Conservation (phyloP, 2,888 invertebrate species). For the Apoda limacodes region DNA sequence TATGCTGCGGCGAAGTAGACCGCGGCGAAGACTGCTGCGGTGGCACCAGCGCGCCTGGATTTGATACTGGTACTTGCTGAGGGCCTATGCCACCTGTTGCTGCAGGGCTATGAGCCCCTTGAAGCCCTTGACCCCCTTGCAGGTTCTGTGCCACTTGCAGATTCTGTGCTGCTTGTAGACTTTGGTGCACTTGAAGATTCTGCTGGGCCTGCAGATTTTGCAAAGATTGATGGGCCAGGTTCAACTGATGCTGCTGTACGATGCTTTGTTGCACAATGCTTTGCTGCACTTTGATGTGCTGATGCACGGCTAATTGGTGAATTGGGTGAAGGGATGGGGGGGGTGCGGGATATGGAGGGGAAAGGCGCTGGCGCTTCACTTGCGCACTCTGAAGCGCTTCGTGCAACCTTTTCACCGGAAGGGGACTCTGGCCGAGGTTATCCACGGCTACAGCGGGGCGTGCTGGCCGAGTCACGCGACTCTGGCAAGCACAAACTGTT, state of each 20-base stretch:
- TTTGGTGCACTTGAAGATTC: constrained; percentile 38
- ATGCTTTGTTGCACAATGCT: constrained; percentile 63
- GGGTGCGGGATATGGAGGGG: constrained; percentile 69
- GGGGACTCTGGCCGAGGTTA: constrained; percentile 68
- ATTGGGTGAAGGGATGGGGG: constrained; percentile 54
- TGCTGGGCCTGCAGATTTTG: constrained; percentile 52
- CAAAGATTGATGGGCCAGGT: constrained; percentile 57
- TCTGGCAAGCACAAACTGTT: constrained; percentile 65
- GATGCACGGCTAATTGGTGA: constrained; percentile 60
- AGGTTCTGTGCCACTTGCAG: constrained; percentile 42
- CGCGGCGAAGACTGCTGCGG: constrained; percentile 60
- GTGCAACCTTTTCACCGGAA: constrained; percentile 71
- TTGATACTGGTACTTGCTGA: constrained; percentile 49
- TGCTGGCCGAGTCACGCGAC: constrained; percentile 66
- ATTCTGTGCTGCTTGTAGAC: constrained; percentile 28
- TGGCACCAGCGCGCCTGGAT: constrained; percentile 56
- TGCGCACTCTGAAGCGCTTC: constrained; percentile 71
- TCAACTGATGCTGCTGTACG: constrained; percentile 62
- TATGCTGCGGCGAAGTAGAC: constrained; percentile 52
- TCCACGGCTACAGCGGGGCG: constrained; percentile 68
- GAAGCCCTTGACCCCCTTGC: constrained; percentile 41
- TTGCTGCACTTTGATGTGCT: constrained; percentile 62
- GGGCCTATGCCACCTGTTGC: constrained; percentile 43
- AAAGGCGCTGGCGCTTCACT: constrained; percentile 73
- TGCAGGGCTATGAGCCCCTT: constrained; percentile 30